A percentile compares a stretch with the other conserved stretches of the same genome.
phyloP scores from a whole-genome alignment of 23 tunicate genomes.

The Diplosoma virens region DNA sequence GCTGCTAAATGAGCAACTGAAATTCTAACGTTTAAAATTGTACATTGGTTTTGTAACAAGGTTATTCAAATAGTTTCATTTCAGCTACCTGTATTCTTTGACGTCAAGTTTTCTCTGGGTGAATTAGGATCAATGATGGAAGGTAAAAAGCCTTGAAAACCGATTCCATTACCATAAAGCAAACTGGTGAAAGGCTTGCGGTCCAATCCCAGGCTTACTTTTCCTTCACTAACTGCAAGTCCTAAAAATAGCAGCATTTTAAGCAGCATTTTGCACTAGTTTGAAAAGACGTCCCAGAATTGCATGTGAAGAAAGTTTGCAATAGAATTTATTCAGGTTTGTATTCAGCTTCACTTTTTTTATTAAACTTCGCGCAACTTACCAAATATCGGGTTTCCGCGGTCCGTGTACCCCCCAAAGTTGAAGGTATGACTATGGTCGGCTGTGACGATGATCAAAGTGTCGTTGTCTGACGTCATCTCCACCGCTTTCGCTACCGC shows the following conservation, averaged over 20 bases:
- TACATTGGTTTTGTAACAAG: too few relatives aligned
- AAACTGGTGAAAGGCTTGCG: constrained; percentile 45
- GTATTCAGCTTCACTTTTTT: too few relatives aligned
- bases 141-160: constrained; percentile 32
- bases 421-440: constrained; percentile 91
- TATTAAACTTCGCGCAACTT: too few relatives aligned
- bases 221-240: neutral
- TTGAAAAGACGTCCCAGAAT: too few relatives aligned
- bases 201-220: constrained; percentile 15
- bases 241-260: neutral
- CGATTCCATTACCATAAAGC: constrained; percentile 67
- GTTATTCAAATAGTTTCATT: too few relatives aligned
- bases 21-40: too few relatives aligned
- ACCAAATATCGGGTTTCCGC: constrained; percentile 90
- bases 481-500: constrained; percentile 76
- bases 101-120: neutral
- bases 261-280: too few relatives aligned
- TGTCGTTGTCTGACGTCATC: constrained; percentile 80
- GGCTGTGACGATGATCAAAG: constrained; percentile 86
- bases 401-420: constrained; percentile 68
- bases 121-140: neutral
- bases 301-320: too few relatives aligned
- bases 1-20: too few relatives aligned
- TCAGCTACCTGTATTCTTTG: neutral
- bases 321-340: too few relatives aligned